phyloP scores from a whole-genome alignment of 1,140 invertebrate genomes.

The Chrysomallon squamiferum region DNA sequence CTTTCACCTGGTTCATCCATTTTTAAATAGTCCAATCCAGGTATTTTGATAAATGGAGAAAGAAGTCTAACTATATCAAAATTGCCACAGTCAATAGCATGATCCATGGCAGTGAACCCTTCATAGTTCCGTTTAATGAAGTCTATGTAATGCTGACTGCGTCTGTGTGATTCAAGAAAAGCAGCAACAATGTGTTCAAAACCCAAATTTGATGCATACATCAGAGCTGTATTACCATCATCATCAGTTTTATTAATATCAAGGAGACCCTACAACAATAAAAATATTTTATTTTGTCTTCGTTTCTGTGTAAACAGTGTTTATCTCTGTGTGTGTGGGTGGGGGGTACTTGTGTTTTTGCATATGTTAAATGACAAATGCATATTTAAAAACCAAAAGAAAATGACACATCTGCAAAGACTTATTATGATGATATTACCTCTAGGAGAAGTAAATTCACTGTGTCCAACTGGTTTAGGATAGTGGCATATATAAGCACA shows the following conservation, averaged over 20 bases:
- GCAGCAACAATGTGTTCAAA: constrained; percentile 11
- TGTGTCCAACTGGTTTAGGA: constrained; percentile 35
- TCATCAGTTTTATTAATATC: constrained; percentile 34
- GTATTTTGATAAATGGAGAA: neutral
- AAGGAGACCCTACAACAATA: constrained; percentile 27
- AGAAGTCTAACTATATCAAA: constrained; percentile 11
- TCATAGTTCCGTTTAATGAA: constrained; percentile 27
- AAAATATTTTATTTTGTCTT: no score
- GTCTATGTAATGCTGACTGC: constrained; percentile 18
- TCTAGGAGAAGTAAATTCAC: constrained; percentile 33
- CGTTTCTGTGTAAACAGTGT: no score
- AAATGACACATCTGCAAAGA: no score
- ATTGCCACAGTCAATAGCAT: constrained; percentile 8
- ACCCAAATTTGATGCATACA: constrained; percentile 27
- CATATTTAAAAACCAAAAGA: no score
- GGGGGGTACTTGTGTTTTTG: no score
- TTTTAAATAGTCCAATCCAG: no score
- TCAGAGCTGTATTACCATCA: constrained; percentile 48
- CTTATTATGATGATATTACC: no score
- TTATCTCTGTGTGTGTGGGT: no score
- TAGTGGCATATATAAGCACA: constrained; percentile 44
- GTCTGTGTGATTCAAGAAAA: constrained; percentile 11
- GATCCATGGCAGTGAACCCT: constrained; percentile 31
- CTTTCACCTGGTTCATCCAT: no score
- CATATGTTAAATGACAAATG: no score